These are phyloP conservation scores for Thereva nobilitata DNA, from an alignment of 2,888 invertebrate genomes.

Conservation along the genomic window DNA sequence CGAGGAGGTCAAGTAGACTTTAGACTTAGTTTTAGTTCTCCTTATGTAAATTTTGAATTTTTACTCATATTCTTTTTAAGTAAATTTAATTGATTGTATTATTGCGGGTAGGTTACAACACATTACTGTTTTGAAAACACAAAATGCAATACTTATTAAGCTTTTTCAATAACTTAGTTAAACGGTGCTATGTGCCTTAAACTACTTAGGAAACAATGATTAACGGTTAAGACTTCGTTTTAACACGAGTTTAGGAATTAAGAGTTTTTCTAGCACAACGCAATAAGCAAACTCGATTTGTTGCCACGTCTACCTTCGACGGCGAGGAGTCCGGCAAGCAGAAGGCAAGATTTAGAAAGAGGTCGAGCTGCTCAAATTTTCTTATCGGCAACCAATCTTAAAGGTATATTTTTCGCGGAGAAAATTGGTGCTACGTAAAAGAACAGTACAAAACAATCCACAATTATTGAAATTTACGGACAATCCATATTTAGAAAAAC, in stretches of 20 bases:
- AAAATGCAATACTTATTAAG: constrained; percentile 40
- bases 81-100: neutral
- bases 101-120: constrained; percentile 19
- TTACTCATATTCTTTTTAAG: constrained; percentile 10
- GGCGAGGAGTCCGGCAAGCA: too few species aligned
- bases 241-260: constrained; percentile 1
- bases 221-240: constrained; percentile 3
- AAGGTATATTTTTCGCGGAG: too few species aligned
- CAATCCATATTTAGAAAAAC: too few species aligned
- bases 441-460: too few species aligned
- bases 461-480: too few species aligned
- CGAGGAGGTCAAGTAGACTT: constrained; percentile 38
- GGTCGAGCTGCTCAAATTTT: too few species aligned
- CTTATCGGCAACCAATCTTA: too few species aligned
- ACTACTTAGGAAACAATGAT: constrained; percentile 21
- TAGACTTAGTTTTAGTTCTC: constrained; percentile 19
- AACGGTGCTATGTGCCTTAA: constrained; percentile 37
- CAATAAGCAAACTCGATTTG: neutral
- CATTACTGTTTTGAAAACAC: constrained; percentile 29
- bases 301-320: too few species aligned
- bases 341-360: too few species aligned
- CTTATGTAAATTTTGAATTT: constrained; percentile 23
- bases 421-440: too few species aligned
- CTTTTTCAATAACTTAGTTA: constrained; percentile 13
- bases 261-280: constrained; percentile 7